Base-by-base conservation (phyloP, 2,888 invertebrate genomes). In the Pyrrhosoma nymphula region DNA sequence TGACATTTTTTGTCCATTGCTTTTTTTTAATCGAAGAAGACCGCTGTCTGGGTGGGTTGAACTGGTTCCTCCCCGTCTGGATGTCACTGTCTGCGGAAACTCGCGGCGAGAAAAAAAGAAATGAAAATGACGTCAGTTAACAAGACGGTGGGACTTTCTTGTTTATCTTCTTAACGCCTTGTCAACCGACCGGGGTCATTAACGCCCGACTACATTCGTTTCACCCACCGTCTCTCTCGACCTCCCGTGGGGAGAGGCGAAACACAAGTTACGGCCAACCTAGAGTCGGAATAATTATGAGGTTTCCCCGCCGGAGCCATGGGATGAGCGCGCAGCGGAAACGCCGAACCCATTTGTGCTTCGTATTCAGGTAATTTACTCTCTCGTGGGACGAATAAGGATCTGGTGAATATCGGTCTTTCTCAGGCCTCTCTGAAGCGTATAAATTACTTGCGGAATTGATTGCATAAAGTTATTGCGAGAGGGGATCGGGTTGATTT, bases 271-370 rank as follows among this genome's bases (percentile, higher is more conserved):
- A 39, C 88, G 35, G 69, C 82, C 39, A 63, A 47, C 82, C 35
- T 39, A 30, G 23, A 47, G 93, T 93, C 56, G 63, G 93, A 93
- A 69, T 93, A 75, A 93, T 93, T 93, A 93, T 82, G 47, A 93
- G 75, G n/a, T n/a, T 23, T 39, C 35, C 47, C 55, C n/a, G 47
- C 12, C n/a, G 47, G n/a, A 18, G 14, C 69, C 55, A 55, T 35
- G 93, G 30, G 47, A 39, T 26, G 75, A 63, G 26, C 20, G 63
- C 23, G 26, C 0, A 23, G 16, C 63, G 47, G 75, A 82, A n/a
- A 82, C 82, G 82, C 4, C 69, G 20, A n/a, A 35, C 82, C 82
- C 8, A 82, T 82, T 82, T 35, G 82, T 26, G 35, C 82, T 26
- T 30, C 82, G 16, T 35, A 16, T 16, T 30, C 30, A 60, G 35